phyloP scores from a whole-genome alignment of 1,140 invertebrate species.

The Meloidogyne floridensis region DNA sequence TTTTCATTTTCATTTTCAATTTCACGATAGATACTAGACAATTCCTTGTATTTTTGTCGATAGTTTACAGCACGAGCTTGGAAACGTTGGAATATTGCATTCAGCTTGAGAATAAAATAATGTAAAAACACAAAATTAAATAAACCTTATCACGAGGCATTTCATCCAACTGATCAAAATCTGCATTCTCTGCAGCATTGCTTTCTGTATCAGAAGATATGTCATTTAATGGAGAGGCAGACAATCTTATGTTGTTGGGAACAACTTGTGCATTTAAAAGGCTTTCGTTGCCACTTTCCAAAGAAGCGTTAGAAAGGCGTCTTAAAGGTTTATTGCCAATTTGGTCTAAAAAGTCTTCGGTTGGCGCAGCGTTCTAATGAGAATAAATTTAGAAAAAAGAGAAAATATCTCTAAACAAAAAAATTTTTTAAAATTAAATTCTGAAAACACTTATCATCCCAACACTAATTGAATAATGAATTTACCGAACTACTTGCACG shows the following conservation, averaged over 20 bases:
- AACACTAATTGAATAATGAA: not conserved
- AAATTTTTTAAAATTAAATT: too few species aligned
- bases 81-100: slow-evolving; percentile 38
- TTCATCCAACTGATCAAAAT: slow-evolving; percentile 33
- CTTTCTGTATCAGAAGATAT: slow-evolving; percentile 45
- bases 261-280: slow-evolving; percentile 1
- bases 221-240: slow-evolving; percentile 26
- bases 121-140: not conserved
- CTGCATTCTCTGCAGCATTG: slow-evolving; percentile 19
- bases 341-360: not conserved
- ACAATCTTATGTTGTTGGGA: not conserved
- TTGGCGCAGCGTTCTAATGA: slow-evolving; percentile 12
- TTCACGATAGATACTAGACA: slow-evolving; percentile 49
- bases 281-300: slow-evolving; percentile 42
- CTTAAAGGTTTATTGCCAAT: slow-evolving; percentile 10
- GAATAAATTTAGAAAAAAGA: slow-evolving; percentile 1
- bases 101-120: not conserved
- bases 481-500: not conserved
- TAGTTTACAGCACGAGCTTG: slow-evolving; percentile 46
- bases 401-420: not conserved
- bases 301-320: slow-evolving; percentile 38
- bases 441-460: not conserved
- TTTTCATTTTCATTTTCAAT: slow-evolving; percentile 56
- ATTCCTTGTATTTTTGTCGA: slow-evolving; percentile 52
- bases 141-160: slow-evolving; percentile 37